These are phyloP conservation scores for Spizaetus ornatus DNA, from an alignment of 2,113 vertebrate species.

Conservation along the genomic window DNA sequence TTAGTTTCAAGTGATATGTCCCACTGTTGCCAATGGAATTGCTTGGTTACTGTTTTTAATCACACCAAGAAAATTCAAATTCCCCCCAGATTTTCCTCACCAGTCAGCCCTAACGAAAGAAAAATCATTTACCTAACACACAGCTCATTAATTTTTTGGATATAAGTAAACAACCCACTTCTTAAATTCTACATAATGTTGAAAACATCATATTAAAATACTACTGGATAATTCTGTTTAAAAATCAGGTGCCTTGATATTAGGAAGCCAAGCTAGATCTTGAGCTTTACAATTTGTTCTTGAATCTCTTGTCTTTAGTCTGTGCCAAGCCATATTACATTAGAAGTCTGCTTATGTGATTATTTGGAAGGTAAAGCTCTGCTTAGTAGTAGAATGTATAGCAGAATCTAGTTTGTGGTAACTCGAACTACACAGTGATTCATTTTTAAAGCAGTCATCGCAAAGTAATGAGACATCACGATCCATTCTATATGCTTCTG, in stretches of 20 bases:
- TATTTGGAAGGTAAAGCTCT: not conserved
- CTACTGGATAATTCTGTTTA: not conserved
- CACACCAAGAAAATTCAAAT: not conserved
- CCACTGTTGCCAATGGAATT: not conserved
- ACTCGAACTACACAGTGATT: not conserved
- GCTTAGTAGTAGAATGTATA: not conserved
- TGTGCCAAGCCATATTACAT: not conserved
- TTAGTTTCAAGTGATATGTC: not conserved
- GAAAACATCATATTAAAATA: not conserved
- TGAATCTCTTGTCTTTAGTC: not conserved
- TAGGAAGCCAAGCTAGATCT: not conserved
- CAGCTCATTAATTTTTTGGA: not conserved
- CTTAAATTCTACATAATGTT: not conserved
- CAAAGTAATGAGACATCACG: not conserved
- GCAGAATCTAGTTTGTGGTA: not conserved
- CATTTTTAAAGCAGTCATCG: not conserved
- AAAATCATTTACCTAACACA: not conserved
- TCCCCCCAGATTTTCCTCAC: not conserved
- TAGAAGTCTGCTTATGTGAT: not conserved
- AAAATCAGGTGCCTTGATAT: not conserved
- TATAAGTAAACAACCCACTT: not conserved
- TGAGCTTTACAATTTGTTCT: not conserved
- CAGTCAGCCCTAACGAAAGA: not conserved
- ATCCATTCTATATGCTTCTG: not conserved
- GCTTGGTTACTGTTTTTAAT: not conserved